Evolutionary conservation across 2,888 invertebrate species (phyloP).

Genomic region (Bimastos eiseni): DNA sequence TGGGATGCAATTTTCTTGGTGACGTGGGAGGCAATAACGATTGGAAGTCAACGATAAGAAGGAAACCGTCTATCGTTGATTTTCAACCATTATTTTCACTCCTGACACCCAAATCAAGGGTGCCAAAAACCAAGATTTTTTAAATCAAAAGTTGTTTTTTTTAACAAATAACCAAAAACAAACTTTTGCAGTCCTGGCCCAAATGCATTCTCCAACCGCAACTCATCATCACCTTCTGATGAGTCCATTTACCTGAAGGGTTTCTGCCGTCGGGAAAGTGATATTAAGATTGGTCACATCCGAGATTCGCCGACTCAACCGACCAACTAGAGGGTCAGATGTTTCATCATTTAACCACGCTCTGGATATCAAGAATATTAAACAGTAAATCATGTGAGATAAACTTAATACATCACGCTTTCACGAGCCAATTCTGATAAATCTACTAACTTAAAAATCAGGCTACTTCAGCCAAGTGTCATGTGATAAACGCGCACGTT

Average conservation of each 20-base stretch:
- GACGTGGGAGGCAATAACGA: no score
- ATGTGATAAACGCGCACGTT: no score
- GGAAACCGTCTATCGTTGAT: no score
- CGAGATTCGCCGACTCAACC: background rate
- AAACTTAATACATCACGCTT: no score
- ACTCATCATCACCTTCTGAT: background rate
- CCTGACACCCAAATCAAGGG: no score
- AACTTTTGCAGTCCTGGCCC: no score
- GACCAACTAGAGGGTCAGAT: background rate
- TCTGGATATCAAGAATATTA: background rate
- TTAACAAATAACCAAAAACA: no score
- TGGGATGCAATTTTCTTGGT: no score
- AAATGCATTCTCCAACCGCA: background rate
- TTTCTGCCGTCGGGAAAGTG: conserved; percentile 27
- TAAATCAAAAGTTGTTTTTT: no score
- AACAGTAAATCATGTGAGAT: background rate
- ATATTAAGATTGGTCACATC: background rate
- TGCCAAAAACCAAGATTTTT: no score
- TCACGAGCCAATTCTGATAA: background rate
- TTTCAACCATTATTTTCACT: no score
- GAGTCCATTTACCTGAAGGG: conserved; percentile 34
- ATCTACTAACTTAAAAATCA: background rate
- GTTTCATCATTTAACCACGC: background rate
- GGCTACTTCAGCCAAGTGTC: background rate
- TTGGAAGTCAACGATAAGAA: no score